Evolutionary conservation across 1,140 invertebrate species (phyloP).

Genomic region (Semibalanus balanoides): DNA sequence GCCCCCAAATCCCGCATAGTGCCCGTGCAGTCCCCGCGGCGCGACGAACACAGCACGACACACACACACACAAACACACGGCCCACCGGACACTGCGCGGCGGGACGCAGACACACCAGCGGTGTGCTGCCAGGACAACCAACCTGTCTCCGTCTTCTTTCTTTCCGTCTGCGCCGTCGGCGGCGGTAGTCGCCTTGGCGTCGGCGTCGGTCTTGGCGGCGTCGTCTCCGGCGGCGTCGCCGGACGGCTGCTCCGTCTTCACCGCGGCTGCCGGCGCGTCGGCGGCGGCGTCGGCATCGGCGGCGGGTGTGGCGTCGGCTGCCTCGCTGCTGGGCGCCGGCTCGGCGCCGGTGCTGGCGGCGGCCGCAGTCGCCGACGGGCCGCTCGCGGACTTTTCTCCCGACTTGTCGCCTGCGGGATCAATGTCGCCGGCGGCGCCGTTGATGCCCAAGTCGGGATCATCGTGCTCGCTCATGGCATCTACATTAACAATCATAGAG

Average conservation of each 20-base stretch:
- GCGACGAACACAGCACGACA: too few relatives aligned
- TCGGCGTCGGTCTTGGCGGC: not conserved
- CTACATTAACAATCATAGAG: conserved; percentile 4
- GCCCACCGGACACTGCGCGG: not conserved
- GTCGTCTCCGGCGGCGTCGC: not conserved
- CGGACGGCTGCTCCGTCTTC: not conserved
- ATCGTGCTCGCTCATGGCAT: not conserved
- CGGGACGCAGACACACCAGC: not conserved
- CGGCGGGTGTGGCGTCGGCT: not conserved
- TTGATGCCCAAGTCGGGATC: not conserved
- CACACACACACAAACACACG: not conserved
- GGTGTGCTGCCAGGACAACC: not conserved
- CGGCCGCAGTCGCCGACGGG: too few relatives aligned
- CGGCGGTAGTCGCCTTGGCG: not conserved
- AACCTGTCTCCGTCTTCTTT: conserved; percentile 3
- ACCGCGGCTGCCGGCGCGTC: not conserved
- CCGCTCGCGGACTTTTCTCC: not conserved
- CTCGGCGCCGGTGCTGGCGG: not conserved
- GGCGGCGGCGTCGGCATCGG: not conserved
- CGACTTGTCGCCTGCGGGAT: not conserved
- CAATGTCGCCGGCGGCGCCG: not conserved
- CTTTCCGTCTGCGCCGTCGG: not conserved
- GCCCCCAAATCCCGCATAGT: too few relatives aligned
- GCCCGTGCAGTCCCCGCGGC: too few relatives aligned
- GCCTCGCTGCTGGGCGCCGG: not conserved